Percentiles rank a stretch among this genome's conserved stretches.
These are phyloP conservation scores for Sylvia atricapilla DNA, from an alignment of 2,113 vertebrate species.

Conservation along the genomic window DNA sequence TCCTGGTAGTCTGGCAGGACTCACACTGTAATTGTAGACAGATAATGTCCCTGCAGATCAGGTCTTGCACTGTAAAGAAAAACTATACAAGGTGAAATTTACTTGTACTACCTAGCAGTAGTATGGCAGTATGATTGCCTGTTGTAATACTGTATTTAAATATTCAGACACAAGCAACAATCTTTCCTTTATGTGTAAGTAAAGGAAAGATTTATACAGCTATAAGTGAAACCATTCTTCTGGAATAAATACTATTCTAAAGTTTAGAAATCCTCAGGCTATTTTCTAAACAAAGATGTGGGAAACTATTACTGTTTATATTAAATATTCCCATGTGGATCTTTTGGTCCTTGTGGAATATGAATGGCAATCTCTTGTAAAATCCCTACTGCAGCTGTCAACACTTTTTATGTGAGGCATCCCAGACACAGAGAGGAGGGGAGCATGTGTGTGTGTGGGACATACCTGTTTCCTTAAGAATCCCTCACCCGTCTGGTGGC, in stretches of 20 bases:
- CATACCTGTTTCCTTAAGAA: constrained; percentile 9
- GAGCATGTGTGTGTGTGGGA: not conserved
- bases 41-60: not conserved
- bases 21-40: not conserved
- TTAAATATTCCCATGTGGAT: constrained; percentile 77
- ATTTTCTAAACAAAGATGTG: constrained; percentile 86
- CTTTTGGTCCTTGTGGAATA: constrained; percentile 65
- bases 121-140: not conserved
- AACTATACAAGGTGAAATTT: not conserved
- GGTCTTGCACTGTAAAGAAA: not conserved
- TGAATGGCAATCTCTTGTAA: constrained; percentile 67
- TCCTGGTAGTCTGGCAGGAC: not conserved
- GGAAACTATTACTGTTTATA: constrained; percentile 86
- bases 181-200: constrained; percentile 31
- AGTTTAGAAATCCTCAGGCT: constrained; percentile 82
- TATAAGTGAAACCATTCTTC: constrained; percentile 76
- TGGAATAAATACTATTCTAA: constrained; percentile 78
- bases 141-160: constrained; percentile 15
- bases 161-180: constrained; percentile 22
- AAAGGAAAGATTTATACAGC: constrained; percentile 73
- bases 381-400: constrained; percentile 45
- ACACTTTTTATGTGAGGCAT: constrained; percentile 44
- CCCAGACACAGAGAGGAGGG: constrained; percentile 31
- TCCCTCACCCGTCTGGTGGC: not conserved
- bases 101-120: not conserved